Evolutionary conservation across 2,113 vertebrate species (phyloP), one percentile per base, ranked within the genome.

Genomic region (Onychostoma macrolepis): DNA sequence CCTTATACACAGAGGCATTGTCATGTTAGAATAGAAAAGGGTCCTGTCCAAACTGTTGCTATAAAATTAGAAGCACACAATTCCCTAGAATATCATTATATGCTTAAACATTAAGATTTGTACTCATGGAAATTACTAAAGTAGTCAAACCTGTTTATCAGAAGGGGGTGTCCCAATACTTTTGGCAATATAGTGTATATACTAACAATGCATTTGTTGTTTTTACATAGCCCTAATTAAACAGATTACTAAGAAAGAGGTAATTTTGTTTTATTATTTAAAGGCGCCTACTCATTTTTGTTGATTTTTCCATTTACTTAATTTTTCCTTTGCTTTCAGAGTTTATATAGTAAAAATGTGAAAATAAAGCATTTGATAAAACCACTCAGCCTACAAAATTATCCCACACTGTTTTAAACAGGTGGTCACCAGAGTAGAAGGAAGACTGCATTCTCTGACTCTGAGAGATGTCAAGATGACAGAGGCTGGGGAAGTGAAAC

Each of bases 401-500:
- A 33, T 76, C 28, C 15, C 0, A 48, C 43, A 43, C 8, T 75
- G 24, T 67, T 89, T 88, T 90, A 5, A 21, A 28, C 93, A 99
- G 98, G 95, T 99, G 65, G 96, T 99, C 79, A 93, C 95, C 50
- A 97, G 96, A 80, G 94, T 95, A 87, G 96, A 97, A 80, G 98
- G 98, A 48, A 96, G 89, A 93, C 92, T 95, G 88, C 97, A 99
- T 88, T 93, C 96, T 11, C 94, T 99, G 90, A 96, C 96, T 45
- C 36, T 99, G 65, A 96, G 97, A 91, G 96, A 99, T 0, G 97
- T 99, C 69, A 96, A 96, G 86, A 92, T 98, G 92, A 92, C 95
- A 15, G 96, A 99, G 90, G 97, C 97, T 8, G 98, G 98, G 13
- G 95, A 97, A 86, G 96, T 99, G 67, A 97, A 96, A 88, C 92